These are phyloP conservation scores for Monopis laevigella DNA, from an alignment of 2,888 invertebrate species.

Conservation along the genomic window DNA sequence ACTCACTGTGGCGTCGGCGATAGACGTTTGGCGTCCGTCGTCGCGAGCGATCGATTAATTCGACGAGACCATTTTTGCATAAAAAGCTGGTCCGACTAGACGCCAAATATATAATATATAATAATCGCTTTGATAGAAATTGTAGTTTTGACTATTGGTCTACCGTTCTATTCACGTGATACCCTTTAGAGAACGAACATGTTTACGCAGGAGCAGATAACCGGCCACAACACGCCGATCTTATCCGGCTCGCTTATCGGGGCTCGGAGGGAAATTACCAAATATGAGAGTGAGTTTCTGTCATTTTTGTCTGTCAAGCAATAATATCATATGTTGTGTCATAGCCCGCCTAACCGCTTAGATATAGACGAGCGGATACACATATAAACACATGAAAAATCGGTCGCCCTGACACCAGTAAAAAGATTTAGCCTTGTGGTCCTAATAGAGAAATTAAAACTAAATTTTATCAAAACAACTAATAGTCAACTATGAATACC, in stretches of 20 bases:
- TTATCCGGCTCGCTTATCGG: conserved; percentile 5
- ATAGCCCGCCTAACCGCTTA: conserved; percentile 21
- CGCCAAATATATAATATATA: background rate
- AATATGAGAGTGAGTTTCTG: conserved; percentile 46
- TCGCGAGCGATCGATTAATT: background rate
- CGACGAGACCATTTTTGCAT: conserved; percentile 20
- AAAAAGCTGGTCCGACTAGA: conserved; percentile 11
- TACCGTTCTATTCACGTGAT: conserved; percentile 27
- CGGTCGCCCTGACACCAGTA: too few species aligned
- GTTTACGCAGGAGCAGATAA: conserved; percentile 20
- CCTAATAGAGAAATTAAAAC: too few species aligned
- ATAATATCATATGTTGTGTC: conserved; percentile 41
- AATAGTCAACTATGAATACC: too few species aligned
- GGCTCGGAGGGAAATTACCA: conserved; percentile 36
- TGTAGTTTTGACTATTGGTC: conserved; percentile 7
- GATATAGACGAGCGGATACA: conserved; percentile 17
- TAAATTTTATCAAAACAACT: too few species aligned
- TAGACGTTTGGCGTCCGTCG: conserved; percentile 19
- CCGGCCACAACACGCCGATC: conserved; percentile 1
- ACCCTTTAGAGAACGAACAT: conserved; percentile 23
- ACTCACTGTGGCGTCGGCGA: conserved; percentile 19
- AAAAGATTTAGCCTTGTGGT: too few species aligned
- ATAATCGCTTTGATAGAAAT: background rate
- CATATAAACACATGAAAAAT: conserved; percentile 21
- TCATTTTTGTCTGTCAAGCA: conserved; percentile 31